Evolutionary conservation across 2,888 invertebrate genomes (phyloP).

Genomic region (Lutraria lutraria): DNA sequence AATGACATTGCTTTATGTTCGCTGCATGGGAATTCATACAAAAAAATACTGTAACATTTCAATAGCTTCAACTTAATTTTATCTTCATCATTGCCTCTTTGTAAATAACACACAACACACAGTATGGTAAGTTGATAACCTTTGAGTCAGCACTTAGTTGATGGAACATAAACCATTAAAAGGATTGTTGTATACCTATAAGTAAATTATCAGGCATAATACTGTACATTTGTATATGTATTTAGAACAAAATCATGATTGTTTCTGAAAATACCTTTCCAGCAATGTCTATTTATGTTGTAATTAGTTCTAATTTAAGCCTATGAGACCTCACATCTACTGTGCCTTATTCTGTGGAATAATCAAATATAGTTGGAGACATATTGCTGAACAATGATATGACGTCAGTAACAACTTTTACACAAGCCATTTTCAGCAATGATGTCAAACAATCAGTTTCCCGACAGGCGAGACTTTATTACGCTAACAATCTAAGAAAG

Average conservation of each 20-base stretch:
- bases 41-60: too few relatives aligned
- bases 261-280: neutral
- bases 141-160: too few relatives aligned
- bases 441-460: constrained; percentile 36
- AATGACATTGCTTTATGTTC: neutral
- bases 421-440: constrained; percentile 37
- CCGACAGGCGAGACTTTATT: constrained; percentile 30
- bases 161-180: too few relatives aligned
- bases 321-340: neutral
- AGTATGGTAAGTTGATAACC: too few relatives aligned
- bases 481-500: constrained; percentile 30
- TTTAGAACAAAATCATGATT: constrained; percentile 3
- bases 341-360: constrained; percentile 14
- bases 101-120: too few relatives aligned
- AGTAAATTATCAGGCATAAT: too few relatives aligned
- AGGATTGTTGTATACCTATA: too few relatives aligned
- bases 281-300: neutral
- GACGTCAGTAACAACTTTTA: constrained; percentile 36
- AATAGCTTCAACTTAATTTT: too few relatives aligned
- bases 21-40: neutral
- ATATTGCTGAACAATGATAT: constrained; percentile 27
- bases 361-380: constrained; percentile 19
- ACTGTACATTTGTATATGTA: too few relatives aligned
- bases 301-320: constrained; percentile 25
- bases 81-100: too few relatives aligned